A percentile compares a stretch with the other conserved stretches of the same genome.
phyloP scores from a whole-genome alignment of 2,888 invertebrate species.

The Nezara viridula region DNA sequence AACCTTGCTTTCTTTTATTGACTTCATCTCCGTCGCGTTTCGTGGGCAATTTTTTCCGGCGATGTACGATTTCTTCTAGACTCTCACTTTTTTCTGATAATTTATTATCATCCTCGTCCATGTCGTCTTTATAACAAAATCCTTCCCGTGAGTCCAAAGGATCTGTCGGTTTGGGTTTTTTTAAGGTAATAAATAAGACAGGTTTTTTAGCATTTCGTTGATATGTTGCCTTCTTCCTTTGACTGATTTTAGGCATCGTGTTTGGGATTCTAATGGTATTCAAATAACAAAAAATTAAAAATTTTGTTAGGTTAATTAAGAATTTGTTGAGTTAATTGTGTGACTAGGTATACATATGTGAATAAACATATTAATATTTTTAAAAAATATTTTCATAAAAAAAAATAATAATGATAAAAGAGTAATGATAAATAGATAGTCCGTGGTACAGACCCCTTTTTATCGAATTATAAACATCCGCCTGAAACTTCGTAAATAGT shows the following conservation, averaged over 20 bases:
- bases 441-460: no score
- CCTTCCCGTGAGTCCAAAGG: constrained; percentile 2
- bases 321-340: not conserved
- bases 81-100: not conserved
- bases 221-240: not conserved
- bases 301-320: not conserved
- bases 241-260: not conserved
- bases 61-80: not conserved
- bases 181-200: not conserved
- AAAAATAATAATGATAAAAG: no score
- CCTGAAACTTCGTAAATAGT: no score
- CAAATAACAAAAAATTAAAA: not conserved
- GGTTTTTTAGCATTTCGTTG: not conserved
- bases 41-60: not conserved
- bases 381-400: no score
- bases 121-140: not conserved
- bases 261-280: not conserved
- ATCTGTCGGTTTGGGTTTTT: not conserved
- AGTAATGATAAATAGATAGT: no score
- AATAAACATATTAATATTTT: not conserved
- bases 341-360: not conserved
- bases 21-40: not conserved
- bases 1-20: not conserved
- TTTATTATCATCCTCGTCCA: not conserved
- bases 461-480: no score